A percentile compares a stretch with the other conserved stretches of the same genome.
Conservation (phyloP, 2,888 invertebrate species). For the Auanema sp. region DNA sequence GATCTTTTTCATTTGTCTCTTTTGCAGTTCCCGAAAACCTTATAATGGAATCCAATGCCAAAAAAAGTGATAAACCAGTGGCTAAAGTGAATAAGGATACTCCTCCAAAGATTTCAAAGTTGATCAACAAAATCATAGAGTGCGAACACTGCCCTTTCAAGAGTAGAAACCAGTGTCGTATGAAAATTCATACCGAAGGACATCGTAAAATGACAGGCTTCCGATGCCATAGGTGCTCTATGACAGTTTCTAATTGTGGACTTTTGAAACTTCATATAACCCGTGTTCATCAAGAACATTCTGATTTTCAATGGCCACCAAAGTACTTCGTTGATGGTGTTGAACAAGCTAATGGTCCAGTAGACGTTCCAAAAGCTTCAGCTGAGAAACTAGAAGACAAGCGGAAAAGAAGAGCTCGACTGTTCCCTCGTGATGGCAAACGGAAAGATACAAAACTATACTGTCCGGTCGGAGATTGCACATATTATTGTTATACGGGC, state of each 20-base stretch:
- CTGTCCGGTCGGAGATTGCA: constrained; percentile 13
- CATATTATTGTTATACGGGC: constrained; percentile 1
- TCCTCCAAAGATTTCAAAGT: not conserved
- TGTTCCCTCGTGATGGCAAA: not conserved
- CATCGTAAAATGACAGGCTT: constrained; percentile 13
- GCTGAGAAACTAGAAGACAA: not conserved
- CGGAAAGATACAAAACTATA: not conserved
- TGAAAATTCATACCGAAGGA: constrained; percentile 13
- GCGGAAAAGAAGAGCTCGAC: constrained; percentile 3
- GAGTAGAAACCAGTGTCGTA: constrained; percentile 9
- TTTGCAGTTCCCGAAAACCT: no score
- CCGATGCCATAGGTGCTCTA: constrained; percentile 16
- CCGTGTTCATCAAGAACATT: constrained; percentile 17
- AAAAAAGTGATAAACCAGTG: not conserved
- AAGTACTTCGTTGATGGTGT: constrained; percentile 9
- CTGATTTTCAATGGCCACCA: constrained; percentile 27
- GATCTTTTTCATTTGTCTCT: no score
- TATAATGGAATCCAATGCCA: not conserved
- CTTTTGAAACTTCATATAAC: constrained; percentile 33
- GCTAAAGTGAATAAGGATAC: not conserved
- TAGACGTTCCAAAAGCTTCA: not conserved
- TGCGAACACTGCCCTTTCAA: constrained; percentile 19
- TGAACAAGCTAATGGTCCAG: not conserved
- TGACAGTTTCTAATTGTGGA: constrained; percentile 19
- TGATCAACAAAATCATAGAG: no score